Evolutionary conservation across 2,797 vertebrate genomes (phyloP).

Genomic region (Dendrocincla tyrannina): DNA sequence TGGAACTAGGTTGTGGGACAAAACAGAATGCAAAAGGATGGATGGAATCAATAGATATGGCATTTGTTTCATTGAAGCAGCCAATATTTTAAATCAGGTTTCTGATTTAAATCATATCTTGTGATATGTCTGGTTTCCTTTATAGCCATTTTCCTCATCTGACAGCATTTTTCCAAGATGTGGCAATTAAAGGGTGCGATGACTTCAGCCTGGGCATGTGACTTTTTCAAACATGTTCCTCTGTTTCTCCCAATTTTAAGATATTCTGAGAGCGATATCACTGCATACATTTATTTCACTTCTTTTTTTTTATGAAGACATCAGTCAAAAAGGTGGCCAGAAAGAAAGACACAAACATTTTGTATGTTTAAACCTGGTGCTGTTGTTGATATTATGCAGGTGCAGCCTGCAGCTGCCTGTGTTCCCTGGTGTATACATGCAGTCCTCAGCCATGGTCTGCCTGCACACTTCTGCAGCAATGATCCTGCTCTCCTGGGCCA

Average conservation of each 20-base stretch:
- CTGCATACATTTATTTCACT: background rate
- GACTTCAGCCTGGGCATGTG: background rate
- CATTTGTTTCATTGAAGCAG: background rate
- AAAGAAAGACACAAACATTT: background rate
- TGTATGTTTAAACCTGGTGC: background rate
- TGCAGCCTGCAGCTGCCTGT: background rate
- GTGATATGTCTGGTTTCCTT: background rate
- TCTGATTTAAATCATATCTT: background rate
- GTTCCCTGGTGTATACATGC: accelerated
- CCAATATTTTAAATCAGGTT: background rate
- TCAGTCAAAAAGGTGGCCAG: background rate
- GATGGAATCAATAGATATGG: background rate
- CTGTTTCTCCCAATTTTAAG: background rate
- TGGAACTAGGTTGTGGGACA: background rate
- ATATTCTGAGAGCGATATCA: background rate
- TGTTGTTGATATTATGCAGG: background rate
- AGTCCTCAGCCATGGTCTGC: background rate
- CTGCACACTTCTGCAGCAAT: background rate
- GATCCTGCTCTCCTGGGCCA: background rate
- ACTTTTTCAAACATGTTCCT: background rate
- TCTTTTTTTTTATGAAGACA: background rate
- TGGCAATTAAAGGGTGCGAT: background rate
- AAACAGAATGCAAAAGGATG: background rate
- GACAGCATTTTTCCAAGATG: background rate
- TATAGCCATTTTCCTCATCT: background rate